A percentile compares a stretch with the other conserved stretches of the same genome.
Conservation (phyloP, 2,797 vertebrate genomes). For the Nothura maculosa region DNA sequence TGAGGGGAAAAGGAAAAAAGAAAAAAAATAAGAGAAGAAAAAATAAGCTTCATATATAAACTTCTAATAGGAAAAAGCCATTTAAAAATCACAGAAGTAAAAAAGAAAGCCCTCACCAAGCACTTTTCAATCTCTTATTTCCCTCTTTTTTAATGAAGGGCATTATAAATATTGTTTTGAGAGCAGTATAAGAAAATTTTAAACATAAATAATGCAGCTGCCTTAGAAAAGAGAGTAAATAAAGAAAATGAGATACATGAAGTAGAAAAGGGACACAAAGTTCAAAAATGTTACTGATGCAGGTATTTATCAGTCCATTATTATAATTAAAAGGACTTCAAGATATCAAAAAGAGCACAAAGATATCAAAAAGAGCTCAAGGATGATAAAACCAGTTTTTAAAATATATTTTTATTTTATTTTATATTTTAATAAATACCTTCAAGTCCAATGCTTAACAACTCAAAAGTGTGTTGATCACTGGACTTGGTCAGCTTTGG, state of each 20-base stretch:
- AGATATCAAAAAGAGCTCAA: not conserved
- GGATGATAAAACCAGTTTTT: not conserved
- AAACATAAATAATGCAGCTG: not conserved
- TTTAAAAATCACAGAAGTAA: not conserved
- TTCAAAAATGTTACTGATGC: not conserved
- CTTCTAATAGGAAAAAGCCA: not conserved
- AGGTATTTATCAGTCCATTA: not conserved
- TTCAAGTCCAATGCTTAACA: not conserved
- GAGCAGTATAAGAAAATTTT: not conserved
- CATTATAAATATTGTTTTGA: not conserved
- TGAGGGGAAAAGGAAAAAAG: not conserved
- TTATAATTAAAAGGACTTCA: not conserved
- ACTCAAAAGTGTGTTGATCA: not conserved
- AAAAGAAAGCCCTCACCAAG: not conserved
- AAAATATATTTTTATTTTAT: no score
- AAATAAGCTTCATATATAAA: not conserved
- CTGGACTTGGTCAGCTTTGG: not conserved
- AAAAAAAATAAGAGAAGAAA: not conserved
- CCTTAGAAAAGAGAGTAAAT: not conserved
- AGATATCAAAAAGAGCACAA: not conserved
- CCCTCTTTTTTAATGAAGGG: not conserved
- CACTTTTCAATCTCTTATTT: not conserved
- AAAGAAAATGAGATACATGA: not conserved
- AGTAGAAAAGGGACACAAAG: not conserved
- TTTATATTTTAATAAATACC: not conserved